A percentile compares a stretch with the other conserved stretches of the same genome.
Conservation (phyloP, 2,797 vertebrate genomes). For the Ctenopoma multispine region DNA sequence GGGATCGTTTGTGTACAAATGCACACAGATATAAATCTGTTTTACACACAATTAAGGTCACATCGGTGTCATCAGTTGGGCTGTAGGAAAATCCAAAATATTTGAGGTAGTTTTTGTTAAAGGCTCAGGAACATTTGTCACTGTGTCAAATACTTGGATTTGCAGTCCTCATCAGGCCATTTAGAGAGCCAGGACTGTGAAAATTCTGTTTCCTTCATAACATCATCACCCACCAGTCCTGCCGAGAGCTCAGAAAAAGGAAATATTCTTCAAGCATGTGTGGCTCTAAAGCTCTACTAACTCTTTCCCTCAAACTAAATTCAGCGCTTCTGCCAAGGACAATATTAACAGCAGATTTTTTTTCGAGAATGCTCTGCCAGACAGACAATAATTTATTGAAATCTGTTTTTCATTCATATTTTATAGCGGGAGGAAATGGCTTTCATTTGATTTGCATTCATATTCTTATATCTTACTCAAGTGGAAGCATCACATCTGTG, state of each 20-base stretch:
- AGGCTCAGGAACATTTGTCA: not conserved
- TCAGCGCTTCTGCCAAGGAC: slow-evolving; percentile 62
- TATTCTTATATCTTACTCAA: slow-evolving; percentile 31
- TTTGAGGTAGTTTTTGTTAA: not conserved
- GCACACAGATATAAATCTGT: not conserved
- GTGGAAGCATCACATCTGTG: slow-evolving; percentile 13
- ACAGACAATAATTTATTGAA: slow-evolving; percentile 69
- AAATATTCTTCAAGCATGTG: slow-evolving; percentile 49
- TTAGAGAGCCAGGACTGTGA: not conserved
- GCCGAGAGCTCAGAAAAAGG: slow-evolving; percentile 32
- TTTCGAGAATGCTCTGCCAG: slow-evolving; percentile 38
- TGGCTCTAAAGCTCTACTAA: slow-evolving; percentile 30
- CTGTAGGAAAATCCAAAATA: not conserved
- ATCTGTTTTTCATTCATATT: slow-evolving; percentile 74
- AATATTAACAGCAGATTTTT: slow-evolving; percentile 73
- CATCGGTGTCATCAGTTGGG: not conserved
- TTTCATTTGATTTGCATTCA: slow-evolving; percentile 51
- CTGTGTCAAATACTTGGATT: not conserved
- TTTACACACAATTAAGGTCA: not conserved
- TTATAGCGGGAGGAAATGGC: slow-evolving; percentile 58
- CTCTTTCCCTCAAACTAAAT: slow-evolving; percentile 42
- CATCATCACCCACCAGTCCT: slow-evolving; percentile 22
- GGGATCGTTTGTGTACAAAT: not conserved
- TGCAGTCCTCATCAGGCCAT: not conserved
- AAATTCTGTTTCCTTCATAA: not conserved